Base-by-base conservation (phyloP, 2,888 invertebrate species). In the Dasypogon diadema region DNA sequence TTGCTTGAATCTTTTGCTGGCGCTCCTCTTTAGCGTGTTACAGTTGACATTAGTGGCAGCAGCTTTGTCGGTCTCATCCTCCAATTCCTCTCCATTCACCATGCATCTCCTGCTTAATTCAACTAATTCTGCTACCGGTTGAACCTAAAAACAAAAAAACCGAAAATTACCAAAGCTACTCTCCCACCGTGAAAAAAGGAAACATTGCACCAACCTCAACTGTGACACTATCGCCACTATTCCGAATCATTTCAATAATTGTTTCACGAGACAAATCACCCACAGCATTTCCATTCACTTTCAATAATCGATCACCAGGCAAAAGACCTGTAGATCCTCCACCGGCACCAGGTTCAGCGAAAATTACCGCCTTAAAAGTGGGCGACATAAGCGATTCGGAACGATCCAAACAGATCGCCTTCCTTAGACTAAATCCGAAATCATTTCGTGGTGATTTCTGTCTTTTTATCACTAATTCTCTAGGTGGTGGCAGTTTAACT, bases 241-340 rank as follows among this genome's bases (percentile, higher is more conserved):
- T 91, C 82, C 95, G 93, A 81, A 98, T 97, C 83, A 98, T 90
- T 84, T 97, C 97, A 80, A 97, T 97, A 79, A 98, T 93, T 82
- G 96, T 94, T 84, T 98, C 97, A 73, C 98, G 90, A 68, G 92
- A 91, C 83, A 93, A 91, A 74, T 92, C 93, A 83, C 94, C 95
- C 0, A 98, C 97, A 78, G 92, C 90, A 24, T 92, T 89, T 24
- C 93, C 93, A 83, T 98, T 97, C 34, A 98, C 96, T 88, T 96
- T 96, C 80, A 98, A 87, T 26, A 98, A 89, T 81, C 95, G 90
- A 87, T 98, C 98, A 3, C 98, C 98, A n/a, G 98, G 98, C 76
- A 98, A 87, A 22, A 98, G 88, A 2, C 97, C 96, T 5, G 94
- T 95, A 82, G 91, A 91, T 81, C 90, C 89, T 79, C 90, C 89